phyloP scores from a whole-genome alignment of 2,888 invertebrate genomes.

The Caenorhabditis macrosperma region DNA sequence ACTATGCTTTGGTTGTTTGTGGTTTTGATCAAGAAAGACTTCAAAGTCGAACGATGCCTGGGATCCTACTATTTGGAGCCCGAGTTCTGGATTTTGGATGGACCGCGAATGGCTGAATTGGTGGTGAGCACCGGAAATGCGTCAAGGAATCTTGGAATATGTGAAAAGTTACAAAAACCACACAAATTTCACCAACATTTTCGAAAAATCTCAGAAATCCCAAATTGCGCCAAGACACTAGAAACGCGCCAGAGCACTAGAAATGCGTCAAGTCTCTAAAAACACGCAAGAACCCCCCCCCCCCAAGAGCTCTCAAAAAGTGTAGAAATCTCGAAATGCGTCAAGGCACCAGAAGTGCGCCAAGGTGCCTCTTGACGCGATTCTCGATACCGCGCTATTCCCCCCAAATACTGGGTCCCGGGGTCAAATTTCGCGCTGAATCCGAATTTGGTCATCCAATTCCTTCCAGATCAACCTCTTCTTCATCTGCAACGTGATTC shows the following conservation, averaged over 20 bases:
- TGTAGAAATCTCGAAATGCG: neutral
- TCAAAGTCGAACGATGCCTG: conserved; percentile 77
- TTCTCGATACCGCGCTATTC: neutral
- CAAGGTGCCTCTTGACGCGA: neutral
- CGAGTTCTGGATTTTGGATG: conserved; percentile 89
- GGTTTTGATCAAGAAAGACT: conserved; percentile 74
- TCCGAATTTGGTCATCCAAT: too few relatives aligned
- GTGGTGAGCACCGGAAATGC: conserved; percentile 85
- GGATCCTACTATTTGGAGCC: conserved; percentile 79
- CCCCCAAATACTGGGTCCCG: too few relatives aligned
- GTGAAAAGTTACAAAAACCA: neutral
- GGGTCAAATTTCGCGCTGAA: neutral
- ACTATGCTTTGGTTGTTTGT: conserved; percentile 77
- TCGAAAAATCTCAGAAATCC: too few relatives aligned
- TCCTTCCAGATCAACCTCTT: conserved; percentile 82
- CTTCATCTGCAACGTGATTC: conserved; percentile 82
- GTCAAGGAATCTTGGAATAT: neutral
- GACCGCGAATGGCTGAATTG: conserved; percentile 88
- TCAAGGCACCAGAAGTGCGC: neutral
- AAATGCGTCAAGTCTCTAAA: neutral
- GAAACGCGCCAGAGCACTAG: neutral
- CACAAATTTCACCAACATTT: too few relatives aligned
- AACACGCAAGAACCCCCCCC: neutral
- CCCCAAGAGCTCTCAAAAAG: neutral
- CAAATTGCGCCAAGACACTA: too few relatives aligned